A percentile compares a stretch with the other conserved stretches of the same genome.
phyloP scores from a whole-genome alignment of 2,888 invertebrate genomes.

The Phaonia tiefii region DNA sequence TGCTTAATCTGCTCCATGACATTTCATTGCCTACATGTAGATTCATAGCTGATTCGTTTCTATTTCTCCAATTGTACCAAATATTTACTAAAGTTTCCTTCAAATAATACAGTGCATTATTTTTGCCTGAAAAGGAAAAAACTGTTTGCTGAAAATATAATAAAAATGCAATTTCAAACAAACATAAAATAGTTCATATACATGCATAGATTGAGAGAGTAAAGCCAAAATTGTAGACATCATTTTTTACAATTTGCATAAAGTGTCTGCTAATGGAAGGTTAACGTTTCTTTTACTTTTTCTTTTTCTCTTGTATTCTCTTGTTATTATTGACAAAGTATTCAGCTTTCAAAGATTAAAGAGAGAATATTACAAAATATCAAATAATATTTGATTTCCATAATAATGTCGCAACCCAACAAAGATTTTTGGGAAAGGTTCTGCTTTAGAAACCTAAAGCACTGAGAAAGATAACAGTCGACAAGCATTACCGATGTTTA shows the following conservation, averaged over 20 bases:
- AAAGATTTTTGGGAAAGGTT: neutral
- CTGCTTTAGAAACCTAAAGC: too few relatives aligned
- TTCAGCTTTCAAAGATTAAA: slow-evolving; percentile 27
- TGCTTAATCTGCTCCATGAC: neutral
- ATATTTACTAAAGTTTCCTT: too few relatives aligned
- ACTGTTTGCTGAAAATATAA: neutral
- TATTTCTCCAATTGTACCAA: too few relatives aligned
- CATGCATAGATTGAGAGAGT: neutral
- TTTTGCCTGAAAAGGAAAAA: too few relatives aligned
- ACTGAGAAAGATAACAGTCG: too few relatives aligned
- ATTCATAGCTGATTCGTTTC: too few relatives aligned
- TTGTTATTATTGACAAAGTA: slow-evolving; percentile 37
- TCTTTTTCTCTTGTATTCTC: neutral
- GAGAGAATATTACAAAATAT: slow-evolving; percentile 34
- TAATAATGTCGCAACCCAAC: neutral
- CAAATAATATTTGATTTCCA: slow-evolving; percentile 39
- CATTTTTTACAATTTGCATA: slow-evolving; percentile 30
- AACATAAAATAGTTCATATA: neutral
- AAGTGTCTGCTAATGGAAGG: slow-evolving; percentile 42
- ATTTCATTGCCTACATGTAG: neutral
- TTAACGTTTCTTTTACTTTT: slow-evolving; percentile 20
- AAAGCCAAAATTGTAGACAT: slow-evolving; percentile 20
- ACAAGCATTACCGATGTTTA: too few relatives aligned
- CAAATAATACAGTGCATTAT: too few relatives aligned
- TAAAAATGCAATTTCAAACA: slow-evolving; percentile 23